Percentiles rank a stretch among this genome's conserved stretches.
Evolutionary conservation across 2,888 invertebrate species (phyloP).

Genomic region (Leptinotarsa haldemani): DNA sequence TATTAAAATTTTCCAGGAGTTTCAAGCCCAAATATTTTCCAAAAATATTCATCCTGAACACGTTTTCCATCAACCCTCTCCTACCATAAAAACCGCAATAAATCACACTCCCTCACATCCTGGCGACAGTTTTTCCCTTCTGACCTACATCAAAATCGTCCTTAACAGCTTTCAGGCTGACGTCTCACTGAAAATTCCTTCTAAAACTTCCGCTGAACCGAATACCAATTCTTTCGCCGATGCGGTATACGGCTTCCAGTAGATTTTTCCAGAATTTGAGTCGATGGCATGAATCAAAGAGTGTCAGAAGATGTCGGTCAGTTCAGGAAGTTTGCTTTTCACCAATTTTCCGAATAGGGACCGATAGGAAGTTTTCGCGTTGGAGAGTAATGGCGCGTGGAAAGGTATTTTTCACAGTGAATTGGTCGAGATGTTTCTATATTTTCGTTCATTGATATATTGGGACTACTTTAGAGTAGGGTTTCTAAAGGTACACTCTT

Average conservation of each 20-base stretch:
- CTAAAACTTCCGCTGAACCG: constrained; percentile 15
- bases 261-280: constrained; percentile 42
- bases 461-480: not conserved
- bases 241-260: not conserved
- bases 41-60: constrained; percentile 14
- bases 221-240: constrained; percentile 20
- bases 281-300: constrained; percentile 35
- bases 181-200: constrained; percentile 25
- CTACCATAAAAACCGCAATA: constrained; percentile 19
- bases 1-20: not conserved
- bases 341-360: constrained; percentile 54
- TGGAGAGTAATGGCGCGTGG: constrained; percentile 54
- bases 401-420: constrained; percentile 41
- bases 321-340: constrained; percentile 41
- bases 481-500: too few relatives aligned
- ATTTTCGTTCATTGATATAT: constrained; percentile 24
- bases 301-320: constrained; percentile 42
- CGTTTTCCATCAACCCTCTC: constrained; percentile 12
- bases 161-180: constrained; percentile 14
- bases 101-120: constrained; percentile 23
- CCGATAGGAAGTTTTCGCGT: constrained; percentile 54
- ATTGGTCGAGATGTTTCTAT: constrained; percentile 31
- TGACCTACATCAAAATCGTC: constrained; percentile 28
- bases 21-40: not conserved
- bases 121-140: constrained; percentile 26